phyloP scores from a whole-genome alignment of 2,797 vertebrate species.

The Falco rusticolus region DNA sequence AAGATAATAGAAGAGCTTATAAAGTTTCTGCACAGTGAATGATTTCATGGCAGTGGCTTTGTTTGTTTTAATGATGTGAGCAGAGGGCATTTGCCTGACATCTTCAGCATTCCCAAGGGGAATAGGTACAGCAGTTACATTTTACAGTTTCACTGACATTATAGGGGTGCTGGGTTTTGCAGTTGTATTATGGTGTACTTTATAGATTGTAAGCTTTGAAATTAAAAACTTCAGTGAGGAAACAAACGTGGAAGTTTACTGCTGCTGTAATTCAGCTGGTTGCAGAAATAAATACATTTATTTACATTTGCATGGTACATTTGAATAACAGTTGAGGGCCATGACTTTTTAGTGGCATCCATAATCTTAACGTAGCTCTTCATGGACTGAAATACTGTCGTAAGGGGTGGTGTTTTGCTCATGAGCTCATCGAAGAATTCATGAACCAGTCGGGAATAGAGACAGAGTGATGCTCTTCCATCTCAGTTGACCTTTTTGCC shows the following conservation, averaged over 20 bases:
- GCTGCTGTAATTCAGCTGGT: not conserved
- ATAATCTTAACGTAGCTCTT: not conserved
- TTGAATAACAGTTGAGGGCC: not conserved
- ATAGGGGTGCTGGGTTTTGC: not conserved
- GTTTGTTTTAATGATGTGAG: slow-evolving; percentile 51
- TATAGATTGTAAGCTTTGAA: not conserved
- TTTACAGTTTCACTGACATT: not conserved
- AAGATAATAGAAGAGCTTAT: slow-evolving; percentile 48
- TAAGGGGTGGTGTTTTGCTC: not conserved
- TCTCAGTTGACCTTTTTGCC: not conserved
- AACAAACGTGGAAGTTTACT: not conserved
- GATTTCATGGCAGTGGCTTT: slow-evolving; percentile 42
- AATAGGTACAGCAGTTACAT: not conserved
- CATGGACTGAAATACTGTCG: accelerated
- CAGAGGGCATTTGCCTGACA: slow-evolving; percentile 19
- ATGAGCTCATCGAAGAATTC: not conserved
- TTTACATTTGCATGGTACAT: not conserved
- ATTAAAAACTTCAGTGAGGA: not conserved
- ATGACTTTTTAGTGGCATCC: not conserved
- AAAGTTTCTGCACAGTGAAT: slow-evolving; percentile 37
- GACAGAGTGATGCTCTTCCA: not conserved
- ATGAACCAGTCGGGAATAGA: not conserved
- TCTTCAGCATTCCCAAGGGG: not conserved
- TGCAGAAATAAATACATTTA: not conserved
- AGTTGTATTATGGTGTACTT: not conserved